Evolutionary conservation across 64 coral and sea anemone genomes (phyloP).

Genomic region (Platygyra sinensis): DNA sequence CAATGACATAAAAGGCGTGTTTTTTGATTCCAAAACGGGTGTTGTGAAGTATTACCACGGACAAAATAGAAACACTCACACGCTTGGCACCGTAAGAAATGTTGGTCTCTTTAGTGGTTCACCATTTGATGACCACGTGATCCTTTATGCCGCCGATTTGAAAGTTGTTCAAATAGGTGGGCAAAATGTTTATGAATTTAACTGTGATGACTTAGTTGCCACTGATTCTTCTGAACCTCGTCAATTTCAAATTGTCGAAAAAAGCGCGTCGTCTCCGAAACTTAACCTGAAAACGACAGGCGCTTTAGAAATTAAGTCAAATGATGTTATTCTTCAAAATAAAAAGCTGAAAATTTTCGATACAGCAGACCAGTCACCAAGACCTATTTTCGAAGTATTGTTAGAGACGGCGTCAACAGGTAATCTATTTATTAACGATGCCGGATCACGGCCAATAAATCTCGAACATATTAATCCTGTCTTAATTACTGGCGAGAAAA

Average conservation of each 20-base stretch:
- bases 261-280: neutral
- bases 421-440: neutral
- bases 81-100: neutral
- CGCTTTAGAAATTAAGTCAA: neutral
- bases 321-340: neutral
- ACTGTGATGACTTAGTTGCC: neutral
- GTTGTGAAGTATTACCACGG: slow-evolving; percentile 23
- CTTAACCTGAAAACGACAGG: neutral
- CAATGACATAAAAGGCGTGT: neutral
- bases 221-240: neutral
- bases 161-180: neutral
- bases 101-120: neutral
- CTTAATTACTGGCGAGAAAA: too few species aligned
- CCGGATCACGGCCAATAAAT: neutral
- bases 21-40: slow-evolving; percentile 10
- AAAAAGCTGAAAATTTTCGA: neutral
- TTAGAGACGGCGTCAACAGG: neutral
- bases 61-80: slow-evolving; percentile 21
- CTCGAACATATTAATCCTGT: neutral
- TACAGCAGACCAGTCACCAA: neutral
- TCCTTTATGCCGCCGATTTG: neutral
- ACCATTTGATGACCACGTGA: slow-evolving; percentile 29
- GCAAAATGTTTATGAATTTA: neutral
- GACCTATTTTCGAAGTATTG: neutral
- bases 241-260: slow-evolving; percentile 6